Conservation (phyloP, 2,888 invertebrate genomes). For the Phorcus lineatus region DNA sequence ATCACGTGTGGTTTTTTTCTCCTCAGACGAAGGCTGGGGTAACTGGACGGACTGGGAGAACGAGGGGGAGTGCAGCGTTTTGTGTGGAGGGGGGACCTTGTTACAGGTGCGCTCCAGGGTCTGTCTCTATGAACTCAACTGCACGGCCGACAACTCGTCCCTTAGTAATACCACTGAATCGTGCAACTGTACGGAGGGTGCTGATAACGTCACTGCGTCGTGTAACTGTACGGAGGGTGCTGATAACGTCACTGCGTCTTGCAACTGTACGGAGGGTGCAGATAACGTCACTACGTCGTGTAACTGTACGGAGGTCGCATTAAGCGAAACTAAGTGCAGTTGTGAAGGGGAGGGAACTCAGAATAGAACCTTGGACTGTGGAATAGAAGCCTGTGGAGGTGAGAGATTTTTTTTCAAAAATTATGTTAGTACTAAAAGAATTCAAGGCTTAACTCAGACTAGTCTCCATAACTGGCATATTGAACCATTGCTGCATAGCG, state of each 20-base stretch:
- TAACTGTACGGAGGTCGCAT: neutral
- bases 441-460: no score
- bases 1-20: no score
- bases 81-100: neutral
- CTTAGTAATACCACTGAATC: no score
- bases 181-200: no score
- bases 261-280: neutral
- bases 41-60: neutral
- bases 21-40: constrained; percentile 31
- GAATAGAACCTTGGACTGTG: neutral
- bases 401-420: neutral
- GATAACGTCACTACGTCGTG: neutral
- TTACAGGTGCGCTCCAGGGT: neutral
- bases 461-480: no score
- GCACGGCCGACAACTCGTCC: no score
- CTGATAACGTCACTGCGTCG: neutral
- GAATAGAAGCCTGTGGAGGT: neutral
- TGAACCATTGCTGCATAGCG: no score
- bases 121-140: no score
- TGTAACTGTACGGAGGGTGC: neutral
- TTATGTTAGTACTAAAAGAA: no score
- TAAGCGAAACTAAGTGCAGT: neutral
- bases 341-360: neutral
- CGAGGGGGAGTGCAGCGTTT: neutral
- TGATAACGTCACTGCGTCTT: neutral